Evolutionary conservation across 2,797 vertebrate species (phyloP).

Genomic region (Hoplostethus mediterraneus): DNA sequence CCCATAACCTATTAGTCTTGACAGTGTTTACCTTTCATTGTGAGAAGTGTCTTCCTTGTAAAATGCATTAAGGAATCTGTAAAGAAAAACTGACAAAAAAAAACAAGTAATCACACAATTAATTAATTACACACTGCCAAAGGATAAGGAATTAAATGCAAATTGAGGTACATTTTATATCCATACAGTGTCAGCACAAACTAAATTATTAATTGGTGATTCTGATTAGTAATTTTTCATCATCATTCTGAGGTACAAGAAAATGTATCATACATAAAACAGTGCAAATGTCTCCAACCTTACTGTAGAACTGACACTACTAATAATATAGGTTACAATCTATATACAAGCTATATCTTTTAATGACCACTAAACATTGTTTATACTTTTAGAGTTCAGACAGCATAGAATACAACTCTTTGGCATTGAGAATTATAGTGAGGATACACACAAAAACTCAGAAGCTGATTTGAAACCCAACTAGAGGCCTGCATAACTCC

Average conservation of each 20-base stretch:
- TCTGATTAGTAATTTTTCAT: slow-evolving; percentile 20
- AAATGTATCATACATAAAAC: slow-evolving; percentile 20
- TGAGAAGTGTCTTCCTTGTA: too few species aligned
- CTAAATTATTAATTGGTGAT: not conserved
- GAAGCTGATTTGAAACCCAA: slow-evolving; percentile 7
- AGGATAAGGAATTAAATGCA: too few species aligned
- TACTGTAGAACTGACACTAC: not conserved
- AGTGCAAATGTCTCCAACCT: slow-evolving; percentile 2
- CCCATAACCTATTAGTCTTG: too few species aligned
- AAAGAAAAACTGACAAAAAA: too few species aligned
- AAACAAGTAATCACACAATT: too few species aligned
- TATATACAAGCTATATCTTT: not conserved
- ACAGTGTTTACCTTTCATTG: too few species aligned
- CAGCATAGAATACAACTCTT: not conserved
- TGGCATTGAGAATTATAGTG: too few species aligned
- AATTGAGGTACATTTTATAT: too few species aligned
- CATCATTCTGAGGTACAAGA: slow-evolving; percentile 18
- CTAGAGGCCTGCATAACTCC: slow-evolving; percentile 1
- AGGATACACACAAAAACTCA: not conserved
- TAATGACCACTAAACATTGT: not conserved
- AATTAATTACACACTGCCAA: too few species aligned
- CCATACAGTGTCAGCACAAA: too few species aligned
- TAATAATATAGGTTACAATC: not conserved
- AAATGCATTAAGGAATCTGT: too few species aligned
- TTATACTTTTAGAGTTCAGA: slow-evolving; percentile 2